These are phyloP conservation scores for Leuciscus waleckii DNA, from an alignment of 2,797 vertebrate genomes.

Conservation along the genomic window DNA sequence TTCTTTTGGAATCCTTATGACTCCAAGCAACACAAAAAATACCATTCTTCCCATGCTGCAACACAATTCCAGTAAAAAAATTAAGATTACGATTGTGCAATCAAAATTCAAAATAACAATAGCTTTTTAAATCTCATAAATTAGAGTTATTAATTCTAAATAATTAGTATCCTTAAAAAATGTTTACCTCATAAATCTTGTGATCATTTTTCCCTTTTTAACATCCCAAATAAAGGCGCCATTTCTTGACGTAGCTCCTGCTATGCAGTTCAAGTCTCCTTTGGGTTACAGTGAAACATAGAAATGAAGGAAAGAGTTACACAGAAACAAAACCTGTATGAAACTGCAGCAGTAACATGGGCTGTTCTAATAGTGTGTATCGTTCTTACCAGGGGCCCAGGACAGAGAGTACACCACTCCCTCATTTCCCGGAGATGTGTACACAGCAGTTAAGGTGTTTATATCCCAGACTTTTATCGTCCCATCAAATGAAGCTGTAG, in stretches of 20 bases:
- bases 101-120: conserved; percentile 5
- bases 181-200: conserved; percentile 91
- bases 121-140: neutral
- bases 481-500: conserved; percentile 97
- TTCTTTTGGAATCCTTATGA: conserved; percentile 97
- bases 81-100: neutral
- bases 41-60: conserved; percentile 93
- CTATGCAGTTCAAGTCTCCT: conserved; percentile 97
- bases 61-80: conserved; percentile 2
- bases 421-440: conserved; percentile 96
- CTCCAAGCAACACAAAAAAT: conserved; percentile 99
- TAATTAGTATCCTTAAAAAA: neutral
- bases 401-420: conserved; percentile 97
- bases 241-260: conserved; percentile 92
- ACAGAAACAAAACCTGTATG: neutral
- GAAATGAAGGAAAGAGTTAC: neutral
- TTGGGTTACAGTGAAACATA: conserved; percentile 49
- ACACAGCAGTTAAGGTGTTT: conserved; percentile 91
- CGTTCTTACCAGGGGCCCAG: conserved; percentile 92
- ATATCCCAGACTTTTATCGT: conserved; percentile 99
- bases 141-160: neutral
- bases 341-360: neutral
- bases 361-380: neutral
- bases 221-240: conserved; percentile 98
- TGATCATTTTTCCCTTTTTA: conserved; percentile 92